These are phyloP conservation scores for Chaetura pelagica DNA, from an alignment of 2,113 vertebrate genomes.

Conservation along the genomic window DNA sequence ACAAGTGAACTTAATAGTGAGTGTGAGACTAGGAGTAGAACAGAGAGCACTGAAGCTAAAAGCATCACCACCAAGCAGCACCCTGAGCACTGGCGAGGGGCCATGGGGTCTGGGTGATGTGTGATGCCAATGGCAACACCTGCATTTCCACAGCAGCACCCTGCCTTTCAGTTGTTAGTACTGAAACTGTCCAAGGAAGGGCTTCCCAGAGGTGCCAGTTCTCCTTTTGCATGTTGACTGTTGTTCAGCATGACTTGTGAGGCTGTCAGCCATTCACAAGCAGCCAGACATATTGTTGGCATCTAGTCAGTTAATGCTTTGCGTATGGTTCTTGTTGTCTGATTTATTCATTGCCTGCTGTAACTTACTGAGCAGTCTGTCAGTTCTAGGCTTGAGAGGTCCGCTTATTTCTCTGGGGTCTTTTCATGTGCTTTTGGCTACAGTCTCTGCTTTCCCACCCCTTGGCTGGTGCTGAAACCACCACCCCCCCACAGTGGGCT, in stretches of 20 bases:
- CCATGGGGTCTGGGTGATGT: background rate
- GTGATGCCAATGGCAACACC: background rate
- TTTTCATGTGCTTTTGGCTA: background rate
- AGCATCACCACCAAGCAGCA: background rate
- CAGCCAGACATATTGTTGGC: background rate
- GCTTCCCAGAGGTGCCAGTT: background rate
- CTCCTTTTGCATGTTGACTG: accelerated
- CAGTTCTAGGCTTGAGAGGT: background rate
- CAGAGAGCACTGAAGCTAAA: background rate
- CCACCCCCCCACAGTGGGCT: background rate
- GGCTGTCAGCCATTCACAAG: background rate
- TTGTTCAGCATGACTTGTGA: accelerated
- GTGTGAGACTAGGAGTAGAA: background rate
- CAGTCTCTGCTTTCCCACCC: background rate
- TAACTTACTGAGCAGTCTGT: background rate
- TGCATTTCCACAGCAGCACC: background rate
- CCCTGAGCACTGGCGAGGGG: background rate
- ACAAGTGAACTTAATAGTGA: background rate
- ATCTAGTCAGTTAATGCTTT: background rate
- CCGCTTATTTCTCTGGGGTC: background rate
- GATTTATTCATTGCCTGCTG: background rate
- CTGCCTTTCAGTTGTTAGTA: background rate
- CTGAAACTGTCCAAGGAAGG: background rate
- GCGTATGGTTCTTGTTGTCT: background rate
- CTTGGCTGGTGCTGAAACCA: background rate